Percentiles rank a stretch among this genome's conserved stretches.
Evolutionary conservation across 1,140 invertebrate genomes (phyloP).

Genomic region (Philopotamus ludificatus): DNA sequence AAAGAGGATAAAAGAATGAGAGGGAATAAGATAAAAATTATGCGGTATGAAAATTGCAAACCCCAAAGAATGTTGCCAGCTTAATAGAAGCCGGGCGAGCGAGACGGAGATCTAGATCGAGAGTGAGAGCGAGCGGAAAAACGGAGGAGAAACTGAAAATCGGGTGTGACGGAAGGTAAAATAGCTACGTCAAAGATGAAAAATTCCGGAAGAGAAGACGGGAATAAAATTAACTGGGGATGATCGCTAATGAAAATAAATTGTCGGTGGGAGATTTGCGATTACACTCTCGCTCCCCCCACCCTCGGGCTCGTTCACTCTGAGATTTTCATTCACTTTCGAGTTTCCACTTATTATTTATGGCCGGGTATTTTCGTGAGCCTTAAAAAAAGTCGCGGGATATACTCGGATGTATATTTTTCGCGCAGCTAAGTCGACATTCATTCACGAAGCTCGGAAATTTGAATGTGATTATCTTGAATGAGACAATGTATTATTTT

Average conservation of each 20-base stretch:
- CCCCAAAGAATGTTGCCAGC: background rate
- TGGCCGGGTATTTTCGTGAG: background rate
- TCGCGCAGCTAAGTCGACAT: too few relatives aligned
- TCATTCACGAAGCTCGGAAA: too few relatives aligned
- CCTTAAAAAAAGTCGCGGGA: too few relatives aligned
- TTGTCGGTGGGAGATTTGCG: conserved; percentile 57
- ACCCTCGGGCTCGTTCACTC: too few relatives aligned
- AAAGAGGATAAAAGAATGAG: conserved; percentile 21
- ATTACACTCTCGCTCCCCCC: conserved; percentile 47
- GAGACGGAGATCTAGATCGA: conserved; percentile 1
- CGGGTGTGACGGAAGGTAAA: conserved; percentile 11
- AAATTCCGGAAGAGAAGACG: conserved; percentile 45
- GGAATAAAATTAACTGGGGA: conserved; percentile 59
- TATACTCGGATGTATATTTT: too few relatives aligned
- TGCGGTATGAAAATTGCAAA: background rate
- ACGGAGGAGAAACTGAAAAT: background rate
- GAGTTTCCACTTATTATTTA: conserved; percentile 27
- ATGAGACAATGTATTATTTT: too few relatives aligned
- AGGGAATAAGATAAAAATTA: conserved; percentile 22
- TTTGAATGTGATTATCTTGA: too few relatives aligned
- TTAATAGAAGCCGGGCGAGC: background rate
- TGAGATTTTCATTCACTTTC: conserved; percentile 25
- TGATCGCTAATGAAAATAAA: conserved; percentile 62
- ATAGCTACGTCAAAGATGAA: conserved; percentile 15
- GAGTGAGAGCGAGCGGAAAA: background rate